phyloP scores from a whole-genome alignment of 1,140 invertebrate genomes.

The Batillaria attramentaria region DNA sequence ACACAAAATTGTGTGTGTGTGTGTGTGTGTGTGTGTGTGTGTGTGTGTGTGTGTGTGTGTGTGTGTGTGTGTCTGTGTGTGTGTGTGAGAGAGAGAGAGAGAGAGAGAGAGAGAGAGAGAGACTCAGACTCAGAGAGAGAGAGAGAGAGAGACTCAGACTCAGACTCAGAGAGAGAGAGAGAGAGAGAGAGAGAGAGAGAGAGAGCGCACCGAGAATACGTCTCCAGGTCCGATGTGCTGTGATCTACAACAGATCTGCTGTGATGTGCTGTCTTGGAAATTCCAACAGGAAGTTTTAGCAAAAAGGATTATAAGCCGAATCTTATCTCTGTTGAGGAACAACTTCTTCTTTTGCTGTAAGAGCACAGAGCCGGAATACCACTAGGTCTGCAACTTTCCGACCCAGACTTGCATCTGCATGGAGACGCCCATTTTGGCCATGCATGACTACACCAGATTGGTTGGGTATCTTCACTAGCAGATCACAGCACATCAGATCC shows the following conservation, averaged over 20 bases:
- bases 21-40: background rate
- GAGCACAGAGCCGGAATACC: background rate
- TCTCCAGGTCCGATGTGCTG: background rate
- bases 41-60: background rate
- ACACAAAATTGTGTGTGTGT: background rate
- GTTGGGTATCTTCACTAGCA: no score
- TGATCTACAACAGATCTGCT: background rate
- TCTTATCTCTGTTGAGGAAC: background rate
- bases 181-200: background rate
- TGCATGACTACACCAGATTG: no score
- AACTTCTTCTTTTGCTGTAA: background rate
- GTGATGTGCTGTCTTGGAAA: background rate
- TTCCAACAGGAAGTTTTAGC: background rate
- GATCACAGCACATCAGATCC: no score
- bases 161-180: background rate
- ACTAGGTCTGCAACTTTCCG: no score
- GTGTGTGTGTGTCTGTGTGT: slow-evolving; percentile 9
- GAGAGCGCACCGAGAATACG: background rate
- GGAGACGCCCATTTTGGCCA: no score
- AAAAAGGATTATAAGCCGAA: background rate
- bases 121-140: background rate
- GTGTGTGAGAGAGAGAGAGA: background rate
- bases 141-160: background rate
- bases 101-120: background rate
- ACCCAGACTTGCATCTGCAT: no score